Percentiles rank a stretch among this genome's conserved stretches.
phyloP scores from a whole-genome alignment of 2,888 invertebrate species.

The Entomobrya multifasciata region DNA sequence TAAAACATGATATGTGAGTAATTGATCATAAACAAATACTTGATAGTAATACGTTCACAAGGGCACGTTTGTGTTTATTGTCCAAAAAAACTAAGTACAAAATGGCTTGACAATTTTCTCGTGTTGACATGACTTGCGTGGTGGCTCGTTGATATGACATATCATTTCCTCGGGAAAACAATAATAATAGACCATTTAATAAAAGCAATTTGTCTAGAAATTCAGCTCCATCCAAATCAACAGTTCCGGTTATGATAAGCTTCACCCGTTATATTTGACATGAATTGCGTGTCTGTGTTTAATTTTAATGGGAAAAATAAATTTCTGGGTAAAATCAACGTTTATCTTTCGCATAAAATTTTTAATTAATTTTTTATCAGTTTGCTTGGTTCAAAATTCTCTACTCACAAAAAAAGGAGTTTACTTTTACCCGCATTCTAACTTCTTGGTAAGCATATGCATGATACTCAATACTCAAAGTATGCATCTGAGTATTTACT shows the following conservation, averaged over 20 bases:
- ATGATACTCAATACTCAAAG: too few species aligned
- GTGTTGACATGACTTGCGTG: constrained; percentile 48
- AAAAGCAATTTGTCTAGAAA: constrained; percentile 65
- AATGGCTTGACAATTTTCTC: constrained; percentile 40
- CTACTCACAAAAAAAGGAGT: too few species aligned
- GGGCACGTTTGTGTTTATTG: too few species aligned
- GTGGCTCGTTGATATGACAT: constrained; percentile 65
- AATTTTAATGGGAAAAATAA: not conserved
- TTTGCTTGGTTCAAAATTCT: too few species aligned
- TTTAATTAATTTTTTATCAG: too few species aligned
- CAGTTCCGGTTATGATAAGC: constrained; percentile 59
- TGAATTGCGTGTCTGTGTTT: constrained; percentile 11
- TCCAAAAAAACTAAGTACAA: not conserved
- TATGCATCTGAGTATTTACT: too few species aligned
- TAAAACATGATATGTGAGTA: constrained; percentile 27
- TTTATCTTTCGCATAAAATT: too few species aligned
- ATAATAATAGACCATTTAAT: constrained; percentile 58
- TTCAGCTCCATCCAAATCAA: not conserved
- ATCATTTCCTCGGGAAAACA: constrained; percentile 70
- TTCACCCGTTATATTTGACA: constrained; percentile 24
- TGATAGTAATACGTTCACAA: not conserved
- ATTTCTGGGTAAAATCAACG: too few species aligned
- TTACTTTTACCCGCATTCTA: too few species aligned
- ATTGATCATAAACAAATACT: constrained; percentile 37
- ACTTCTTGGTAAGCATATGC: too few species aligned